Conservation (phyloP, 2,888 invertebrate species). For the Colostygia pectinataria region DNA sequence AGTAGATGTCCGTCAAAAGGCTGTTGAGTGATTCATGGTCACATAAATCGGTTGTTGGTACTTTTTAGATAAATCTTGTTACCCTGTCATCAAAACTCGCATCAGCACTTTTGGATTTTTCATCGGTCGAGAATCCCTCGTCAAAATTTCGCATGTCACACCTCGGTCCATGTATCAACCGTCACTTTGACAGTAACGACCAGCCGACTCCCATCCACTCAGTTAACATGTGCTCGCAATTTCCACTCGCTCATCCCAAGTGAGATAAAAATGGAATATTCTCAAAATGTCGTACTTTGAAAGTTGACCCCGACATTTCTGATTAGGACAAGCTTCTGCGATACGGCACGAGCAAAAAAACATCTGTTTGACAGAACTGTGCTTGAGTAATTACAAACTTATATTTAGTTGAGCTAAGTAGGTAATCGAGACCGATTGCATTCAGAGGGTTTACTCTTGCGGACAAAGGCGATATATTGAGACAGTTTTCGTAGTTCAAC, state of each 20-base stretch:
- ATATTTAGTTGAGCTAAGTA: too few relatives aligned
- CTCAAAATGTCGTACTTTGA: constrained; percentile 1
- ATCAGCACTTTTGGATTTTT: too few relatives aligned
- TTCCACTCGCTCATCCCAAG: background rate
- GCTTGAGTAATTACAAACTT: too few relatives aligned
- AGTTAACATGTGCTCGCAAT: background rate
- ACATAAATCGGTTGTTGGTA: background rate
- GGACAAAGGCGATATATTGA: too few relatives aligned
- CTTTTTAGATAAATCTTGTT: too few relatives aligned
- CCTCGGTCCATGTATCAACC: constrained; percentile 11
- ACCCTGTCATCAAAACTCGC: background rate
- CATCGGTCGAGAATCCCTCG: constrained; percentile 11
- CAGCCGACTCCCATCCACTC: background rate
- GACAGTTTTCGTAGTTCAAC: too few relatives aligned
- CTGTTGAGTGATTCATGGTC: too few relatives aligned
- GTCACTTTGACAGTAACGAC: background rate
- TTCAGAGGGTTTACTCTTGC: too few relatives aligned
- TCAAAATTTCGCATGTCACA: constrained; percentile 13
- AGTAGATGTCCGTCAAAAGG: too few relatives aligned
- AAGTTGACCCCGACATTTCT: background rate
- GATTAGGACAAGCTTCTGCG: background rate
- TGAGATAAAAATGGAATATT: background rate
- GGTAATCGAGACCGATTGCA: too few relatives aligned
- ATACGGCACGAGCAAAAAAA: background rate
- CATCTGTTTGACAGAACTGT: too few relatives aligned